Base-by-base conservation (phyloP, 1,140 invertebrate species). In the Cyclina sinensis region DNA sequence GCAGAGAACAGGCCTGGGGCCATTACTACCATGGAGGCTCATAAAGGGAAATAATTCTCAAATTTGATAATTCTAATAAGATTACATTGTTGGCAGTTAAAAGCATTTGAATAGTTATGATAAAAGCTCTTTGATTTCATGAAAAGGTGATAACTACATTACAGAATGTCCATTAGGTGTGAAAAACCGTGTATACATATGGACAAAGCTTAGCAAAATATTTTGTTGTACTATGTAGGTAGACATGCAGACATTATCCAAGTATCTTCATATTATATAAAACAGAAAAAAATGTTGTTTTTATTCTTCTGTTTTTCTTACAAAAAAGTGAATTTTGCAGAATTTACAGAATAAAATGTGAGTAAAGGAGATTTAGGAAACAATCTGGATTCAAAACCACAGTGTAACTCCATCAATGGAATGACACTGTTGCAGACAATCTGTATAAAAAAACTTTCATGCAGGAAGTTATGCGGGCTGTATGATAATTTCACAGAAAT, bases 1-100 rank as follows among this genome's bases (percentile, higher is more conserved):
- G 74, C 74, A 68, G 76, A 59, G 84, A 62, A 74, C 68, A 39
- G 46, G 85, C 85, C 85, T 80, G 62, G 62, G 73, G 85, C 85
- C 39, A 76, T 79, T 59, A 48, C 30, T 24, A 32, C 24, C 14
- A 37, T 3, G 46, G 76, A 87, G 85, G 85, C 85, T 68, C 85
- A 76, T 62, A 51, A 68, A 54, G 85, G 85, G 85, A 59, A 62
- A 70, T 70, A 84, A 70, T 48, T 57, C 48, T 21, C 48, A 57
- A 21, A 30, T 18, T 54, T 39, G 43, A 24, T 43, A 81, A 62
- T 62, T 62, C 54, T 65, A 80, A 59, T 65, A 62, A 39, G 79
- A 81, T 81, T 81, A 81, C 35, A 57, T 59, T 81, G 79, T 81
- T 62, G 37, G 2, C 65, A 21, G 54, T 51, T 27, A 27, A 81